phyloP scores from a whole-genome alignment of 2,888 invertebrate genomes.

The Pyrrhosoma nymphula region DNA sequence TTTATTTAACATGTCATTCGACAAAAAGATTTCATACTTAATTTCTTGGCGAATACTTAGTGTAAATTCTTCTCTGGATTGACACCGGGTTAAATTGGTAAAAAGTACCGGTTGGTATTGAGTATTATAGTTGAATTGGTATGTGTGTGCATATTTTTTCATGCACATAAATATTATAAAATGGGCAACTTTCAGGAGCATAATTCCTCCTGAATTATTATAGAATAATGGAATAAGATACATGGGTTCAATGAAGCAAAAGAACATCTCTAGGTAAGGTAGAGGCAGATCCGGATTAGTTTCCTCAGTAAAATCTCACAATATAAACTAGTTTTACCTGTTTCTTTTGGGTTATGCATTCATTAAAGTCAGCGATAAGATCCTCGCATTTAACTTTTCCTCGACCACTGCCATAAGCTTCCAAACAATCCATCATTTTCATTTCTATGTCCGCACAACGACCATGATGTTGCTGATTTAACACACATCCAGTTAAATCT shows the following conservation, averaged over 20 bases:
- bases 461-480: constrained; percentile 84
- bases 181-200: too few species aligned
- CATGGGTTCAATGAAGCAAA: not conserved
- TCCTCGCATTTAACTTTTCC: constrained; percentile 82
- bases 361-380: constrained; percentile 85
- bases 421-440: constrained; percentile 87
- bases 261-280: not conserved
- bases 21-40: too few species aligned
- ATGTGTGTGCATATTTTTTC: too few species aligned
- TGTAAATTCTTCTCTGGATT: too few species aligned
- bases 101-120: too few species aligned
- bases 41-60: too few species aligned
- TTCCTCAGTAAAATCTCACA: not conserved
- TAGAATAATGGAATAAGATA: not conserved
- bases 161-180: too few species aligned
- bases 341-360: constrained; percentile 83
- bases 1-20: too few species aligned
- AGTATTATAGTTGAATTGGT: too few species aligned
- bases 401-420: constrained; percentile 88
- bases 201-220: too few species aligned
- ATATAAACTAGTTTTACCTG: constrained; percentile 79
- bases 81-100: too few species aligned
- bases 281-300: not conserved
- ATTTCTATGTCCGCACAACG: constrained; percentile 85
- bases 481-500: constrained; percentile 84